Conservation (phyloP, 2,797 vertebrate species). For the Lophotriccus pileatus region DNA sequence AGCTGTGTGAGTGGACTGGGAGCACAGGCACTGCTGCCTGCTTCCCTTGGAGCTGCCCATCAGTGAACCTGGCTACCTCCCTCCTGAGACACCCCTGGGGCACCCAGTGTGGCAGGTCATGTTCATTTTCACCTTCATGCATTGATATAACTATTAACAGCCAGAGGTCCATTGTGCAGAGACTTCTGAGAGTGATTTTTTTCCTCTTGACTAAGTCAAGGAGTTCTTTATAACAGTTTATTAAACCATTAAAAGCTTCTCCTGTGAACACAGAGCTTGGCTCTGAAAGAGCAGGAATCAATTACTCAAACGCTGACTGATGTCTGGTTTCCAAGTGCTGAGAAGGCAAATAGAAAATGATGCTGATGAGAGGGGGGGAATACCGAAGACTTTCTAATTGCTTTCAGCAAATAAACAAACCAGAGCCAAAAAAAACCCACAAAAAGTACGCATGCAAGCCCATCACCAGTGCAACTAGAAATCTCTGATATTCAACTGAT, state of each 20-base stretch:
- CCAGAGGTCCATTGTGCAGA: conserved; percentile 6
- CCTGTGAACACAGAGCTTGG: conserved; percentile 63
- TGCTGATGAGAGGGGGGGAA: neutral
- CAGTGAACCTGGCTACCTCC: neutral
- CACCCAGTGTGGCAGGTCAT: neutral
- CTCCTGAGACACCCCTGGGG: neutral
- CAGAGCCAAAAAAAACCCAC: neutral
- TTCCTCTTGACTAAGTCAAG: conserved; percentile 66
- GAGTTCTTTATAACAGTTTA: conserved; percentile 70
- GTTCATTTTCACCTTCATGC: conserved; percentile 29
- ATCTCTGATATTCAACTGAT: neutral
- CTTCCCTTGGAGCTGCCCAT: neutral
- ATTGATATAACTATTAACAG: conserved; percentile 25
- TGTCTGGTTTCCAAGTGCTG: conserved; percentile 48
- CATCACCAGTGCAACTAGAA: neutral
- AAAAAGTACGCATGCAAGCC: neutral
- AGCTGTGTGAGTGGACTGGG: neutral
- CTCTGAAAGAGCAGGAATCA: conserved; percentile 62
- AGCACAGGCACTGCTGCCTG: neutral
- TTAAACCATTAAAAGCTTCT: conserved; percentile 76
- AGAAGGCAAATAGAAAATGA: conserved; percentile 39
- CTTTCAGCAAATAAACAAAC: conserved; percentile 50
- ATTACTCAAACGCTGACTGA: conserved; percentile 60
- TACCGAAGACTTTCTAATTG: conserved; percentile 55
- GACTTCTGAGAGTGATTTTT: conserved; percentile 58